Evolutionary conservation across 2,888 invertebrate genomes (phyloP), one percentile per base, ranked within the genome.

Genomic region (Drosophila mayaguana): DNA sequence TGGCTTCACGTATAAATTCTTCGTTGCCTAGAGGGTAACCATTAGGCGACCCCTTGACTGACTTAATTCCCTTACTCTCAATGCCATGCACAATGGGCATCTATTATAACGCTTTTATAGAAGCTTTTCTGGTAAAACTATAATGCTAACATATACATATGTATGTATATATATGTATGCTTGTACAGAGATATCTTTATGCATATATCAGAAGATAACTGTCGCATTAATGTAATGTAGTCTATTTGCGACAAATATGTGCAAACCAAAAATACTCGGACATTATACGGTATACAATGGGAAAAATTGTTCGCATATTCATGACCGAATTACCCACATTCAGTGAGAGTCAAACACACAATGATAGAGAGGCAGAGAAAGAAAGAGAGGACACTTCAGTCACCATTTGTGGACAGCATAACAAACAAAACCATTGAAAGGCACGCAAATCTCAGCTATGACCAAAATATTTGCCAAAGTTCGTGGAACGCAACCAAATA

Each of bases 191-290:
- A 20, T 43, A 20, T 20, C 18, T 43, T 18, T 43, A 12, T 43
- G 18, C 61, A 67, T 84, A 83, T 75, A 84, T 77, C 72, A 80
- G 80, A 65, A 80, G 85, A 88, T 88, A 85, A 80, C 85, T 87
- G 85, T 79, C 63, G 67, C 72, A 73, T 20, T 51, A 51, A 51
- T 51, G 72, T 81, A 87, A 87, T 82, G 88, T 85, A 85, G 83
- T 82, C 80, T 88, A 85, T 88, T 88, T 88, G 75, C 78, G 77
- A 88, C 83, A 83, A 88, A 88, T 88, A 82, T 85, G 88, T 85
- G 80, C 79, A 85, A 63, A 72, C 71, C 80, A 82, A 83, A 83
- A 86, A 75, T 83, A 55, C 80, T 84, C 61, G 82, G 86, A 83
- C 83, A 83, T 82, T 88, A 88, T 85, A 68, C 60, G 63, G 40